These are phyloP conservation scores for Malurus melanocephalus DNA, from an alignment of 2,113 vertebrate genomes.

Conservation along the genomic window DNA sequence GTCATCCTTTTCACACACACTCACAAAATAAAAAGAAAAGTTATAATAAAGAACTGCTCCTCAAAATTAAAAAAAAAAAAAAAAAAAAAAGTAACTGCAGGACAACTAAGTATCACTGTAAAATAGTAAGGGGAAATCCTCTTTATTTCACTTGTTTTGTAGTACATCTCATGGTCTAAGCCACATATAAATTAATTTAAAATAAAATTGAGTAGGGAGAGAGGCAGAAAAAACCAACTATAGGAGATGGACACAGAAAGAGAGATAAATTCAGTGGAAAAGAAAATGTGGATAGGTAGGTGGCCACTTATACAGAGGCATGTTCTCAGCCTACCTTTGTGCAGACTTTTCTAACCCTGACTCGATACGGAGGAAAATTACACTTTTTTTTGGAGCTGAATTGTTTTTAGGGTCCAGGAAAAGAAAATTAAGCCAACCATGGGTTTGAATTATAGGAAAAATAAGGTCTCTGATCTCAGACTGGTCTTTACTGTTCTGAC, in stretches of 20 bases:
- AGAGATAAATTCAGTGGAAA: background rate
- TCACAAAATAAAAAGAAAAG: background rate
- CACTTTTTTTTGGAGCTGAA: background rate
- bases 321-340: background rate
- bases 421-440: background rate
- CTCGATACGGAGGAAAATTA: background rate
- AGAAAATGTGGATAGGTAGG: background rate
- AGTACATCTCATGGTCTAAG: background rate
- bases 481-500: background rate
- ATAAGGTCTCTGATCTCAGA: background rate
- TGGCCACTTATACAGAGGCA: background rate
- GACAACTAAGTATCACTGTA: background rate
- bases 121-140: background rate
- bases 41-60: background rate
- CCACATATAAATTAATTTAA: background rate
- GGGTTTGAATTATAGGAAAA: background rate
- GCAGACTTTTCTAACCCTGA: background rate
- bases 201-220: background rate
- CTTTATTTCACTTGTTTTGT: background rate
- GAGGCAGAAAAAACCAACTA: background rate
- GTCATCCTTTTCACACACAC: background rate
- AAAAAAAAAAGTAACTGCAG: background rate
- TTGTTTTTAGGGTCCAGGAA: background rate
- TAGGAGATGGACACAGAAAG: background rate
- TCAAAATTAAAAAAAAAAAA: background rate